These are phyloP conservation scores for Corapipo altera DNA, from an alignment of 2,113 vertebrate species.

Conservation along the genomic window DNA sequence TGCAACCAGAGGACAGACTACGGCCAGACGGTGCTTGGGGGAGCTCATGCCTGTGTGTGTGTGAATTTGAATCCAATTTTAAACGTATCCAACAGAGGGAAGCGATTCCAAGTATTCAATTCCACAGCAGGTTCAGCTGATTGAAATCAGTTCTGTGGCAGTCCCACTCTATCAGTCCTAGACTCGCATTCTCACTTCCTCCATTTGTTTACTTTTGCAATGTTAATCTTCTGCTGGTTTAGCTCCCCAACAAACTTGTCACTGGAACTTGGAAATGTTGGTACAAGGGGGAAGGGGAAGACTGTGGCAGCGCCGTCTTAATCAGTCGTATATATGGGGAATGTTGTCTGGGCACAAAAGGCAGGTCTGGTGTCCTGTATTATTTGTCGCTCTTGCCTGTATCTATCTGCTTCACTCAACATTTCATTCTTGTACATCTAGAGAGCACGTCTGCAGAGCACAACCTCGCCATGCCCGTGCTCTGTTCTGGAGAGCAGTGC, in stretches of 20 bases:
- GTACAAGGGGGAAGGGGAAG: not conserved
- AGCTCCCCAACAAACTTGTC: not conserved
- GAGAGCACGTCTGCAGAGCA: not conserved
- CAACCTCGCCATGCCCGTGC: not conserved
- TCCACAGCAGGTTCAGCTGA: not conserved
- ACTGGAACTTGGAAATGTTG: not conserved
- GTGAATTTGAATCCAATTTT: not conserved
- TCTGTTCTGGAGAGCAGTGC: not conserved
- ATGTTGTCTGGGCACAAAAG: rapidly evolving
- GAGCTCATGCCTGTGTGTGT: rapidly evolving
- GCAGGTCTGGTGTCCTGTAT: not conserved
- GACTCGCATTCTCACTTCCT: not conserved
- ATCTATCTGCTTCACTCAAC: not conserved
- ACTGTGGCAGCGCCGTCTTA: not conserved
- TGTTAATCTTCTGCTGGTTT: not conserved
- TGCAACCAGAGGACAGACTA: not conserved
- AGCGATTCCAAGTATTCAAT: not conserved
- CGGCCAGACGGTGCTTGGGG: rapidly evolving
- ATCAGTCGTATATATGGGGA: not conserved
- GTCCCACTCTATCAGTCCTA: not conserved
- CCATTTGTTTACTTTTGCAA: not conserved
- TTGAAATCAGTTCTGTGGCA: not conserved
- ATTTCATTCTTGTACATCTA: not conserved
- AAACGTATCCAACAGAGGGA: not conserved
- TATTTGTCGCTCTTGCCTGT: not conserved